phyloP scores from a whole-genome alignment of 2,888 invertebrate species.

The Ophion costatus region DNA sequence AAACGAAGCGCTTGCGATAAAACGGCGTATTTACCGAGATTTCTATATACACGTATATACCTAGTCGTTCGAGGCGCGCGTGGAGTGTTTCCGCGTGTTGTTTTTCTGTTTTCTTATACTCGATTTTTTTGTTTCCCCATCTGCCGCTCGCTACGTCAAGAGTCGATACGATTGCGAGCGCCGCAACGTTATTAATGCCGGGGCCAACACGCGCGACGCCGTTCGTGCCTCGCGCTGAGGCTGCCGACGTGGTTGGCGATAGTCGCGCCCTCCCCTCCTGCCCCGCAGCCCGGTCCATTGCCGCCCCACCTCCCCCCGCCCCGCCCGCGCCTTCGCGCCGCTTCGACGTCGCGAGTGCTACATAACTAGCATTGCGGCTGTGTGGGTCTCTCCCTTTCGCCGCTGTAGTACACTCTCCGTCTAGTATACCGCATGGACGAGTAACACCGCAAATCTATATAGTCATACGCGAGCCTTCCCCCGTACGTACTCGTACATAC shows the following conservation, averaged over 20 bases:
- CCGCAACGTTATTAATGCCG: slow-evolving; percentile 69
- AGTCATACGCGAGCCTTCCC: too few relatives aligned
- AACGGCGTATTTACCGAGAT: background rate
- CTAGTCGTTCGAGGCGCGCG: background rate
- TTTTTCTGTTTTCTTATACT: slow-evolving; percentile 8
- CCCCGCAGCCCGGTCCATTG: background rate
- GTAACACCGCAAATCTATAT: too few relatives aligned
- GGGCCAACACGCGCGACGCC: slow-evolving; percentile 76
- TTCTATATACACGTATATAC: background rate
- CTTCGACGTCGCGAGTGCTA: background rate
- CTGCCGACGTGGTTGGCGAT: slow-evolving; percentile 74
- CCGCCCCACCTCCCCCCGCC: background rate
- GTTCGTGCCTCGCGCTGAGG: slow-evolving; percentile 73
- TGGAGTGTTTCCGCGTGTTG: background rate
- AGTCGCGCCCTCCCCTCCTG: background rate
- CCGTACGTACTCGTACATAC: background rate
- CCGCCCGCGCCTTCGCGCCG: background rate
- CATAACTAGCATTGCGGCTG: background rate
- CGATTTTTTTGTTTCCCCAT: background rate
- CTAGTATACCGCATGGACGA: background rate
- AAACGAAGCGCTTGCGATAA: too few relatives aligned
- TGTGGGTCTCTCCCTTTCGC: background rate
- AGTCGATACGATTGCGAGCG: slow-evolving; percentile 68
- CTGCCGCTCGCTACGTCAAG: slow-evolving; percentile 42
- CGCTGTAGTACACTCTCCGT: background rate